Percentiles rank a stretch among this genome's conserved stretches.
These are phyloP conservation scores for Amaurobius ferox DNA, from an alignment of 2,888 invertebrate species.

Conservation along the genomic window DNA sequence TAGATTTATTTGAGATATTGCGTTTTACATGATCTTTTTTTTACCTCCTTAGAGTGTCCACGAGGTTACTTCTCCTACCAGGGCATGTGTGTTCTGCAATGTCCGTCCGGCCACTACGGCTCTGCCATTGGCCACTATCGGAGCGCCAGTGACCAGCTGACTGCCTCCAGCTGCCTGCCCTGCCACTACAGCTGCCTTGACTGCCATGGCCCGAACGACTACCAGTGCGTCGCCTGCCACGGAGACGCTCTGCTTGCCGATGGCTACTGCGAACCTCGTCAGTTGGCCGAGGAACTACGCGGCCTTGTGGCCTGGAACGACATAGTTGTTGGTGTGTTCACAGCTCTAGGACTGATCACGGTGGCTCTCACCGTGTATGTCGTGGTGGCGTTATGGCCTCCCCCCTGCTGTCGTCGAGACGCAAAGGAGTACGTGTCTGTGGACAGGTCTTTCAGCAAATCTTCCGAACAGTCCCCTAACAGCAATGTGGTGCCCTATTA, in stretches of 20 bases:
- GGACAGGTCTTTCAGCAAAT: conserved; percentile 28
- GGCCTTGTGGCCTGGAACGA: conserved; percentile 46
- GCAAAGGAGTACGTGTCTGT: conserved; percentile 35
- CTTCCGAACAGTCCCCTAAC: conserved; percentile 23
- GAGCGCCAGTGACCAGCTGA: conserved; percentile 37
- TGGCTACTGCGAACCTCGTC: conserved; percentile 72
- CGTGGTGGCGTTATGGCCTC: conserved; percentile 52
- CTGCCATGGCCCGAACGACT: conserved; percentile 84
- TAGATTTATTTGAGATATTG: no score
- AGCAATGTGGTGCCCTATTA: conserved; percentile 56
- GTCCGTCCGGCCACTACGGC: conserved; percentile 64
- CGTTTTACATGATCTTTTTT: no score
- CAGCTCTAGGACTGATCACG: conserved; percentile 53
- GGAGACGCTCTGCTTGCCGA: conserved; percentile 80
- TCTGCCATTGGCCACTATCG: conserved; percentile 47
- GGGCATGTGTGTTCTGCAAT: conserved; percentile 55
- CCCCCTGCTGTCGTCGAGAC: conserved; percentile 31
- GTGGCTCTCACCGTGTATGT: conserved; percentile 55
- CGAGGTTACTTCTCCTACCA: conserved; percentile 52
- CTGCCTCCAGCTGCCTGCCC: conserved; percentile 79
- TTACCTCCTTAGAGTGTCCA: conserved; percentile 39
- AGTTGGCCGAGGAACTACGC: conserved; percentile 22
- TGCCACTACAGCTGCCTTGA: conserved; percentile 87
- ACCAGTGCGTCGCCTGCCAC: conserved; percentile 84
- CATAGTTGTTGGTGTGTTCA: conserved; percentile 58